Percentiles rank a stretch among this genome's conserved stretches.
phyloP scores from a whole-genome alignment of 2,797 vertebrate genomes.

The Hylomyscus alleni region DNA sequence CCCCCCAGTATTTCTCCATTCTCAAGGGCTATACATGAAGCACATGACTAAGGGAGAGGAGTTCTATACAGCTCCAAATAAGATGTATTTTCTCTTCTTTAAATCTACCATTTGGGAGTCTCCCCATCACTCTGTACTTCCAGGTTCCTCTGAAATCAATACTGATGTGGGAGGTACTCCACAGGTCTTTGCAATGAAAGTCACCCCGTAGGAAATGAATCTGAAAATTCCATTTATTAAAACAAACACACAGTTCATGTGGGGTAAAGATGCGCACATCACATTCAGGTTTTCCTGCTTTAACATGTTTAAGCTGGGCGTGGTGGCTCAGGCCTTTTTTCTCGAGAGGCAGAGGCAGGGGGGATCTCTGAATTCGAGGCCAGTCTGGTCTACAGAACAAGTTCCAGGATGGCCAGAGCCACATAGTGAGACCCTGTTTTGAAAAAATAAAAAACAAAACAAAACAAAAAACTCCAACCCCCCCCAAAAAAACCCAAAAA shows the following conservation, averaged over 20 bases:
- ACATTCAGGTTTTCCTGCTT: constrained; percentile 83
- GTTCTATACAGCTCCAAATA: background rate
- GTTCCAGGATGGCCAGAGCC: background rate
- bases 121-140: background rate
- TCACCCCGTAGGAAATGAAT: constrained; percentile 85
- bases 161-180: background rate
- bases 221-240: constrained; percentile 90
- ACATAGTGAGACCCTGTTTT: background rate
- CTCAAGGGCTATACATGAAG: background rate
- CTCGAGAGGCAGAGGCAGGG: background rate
- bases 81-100: background rate
- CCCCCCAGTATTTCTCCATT: background rate
- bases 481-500: background rate
- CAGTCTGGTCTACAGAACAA: background rate
- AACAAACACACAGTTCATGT: constrained; percentile 88
- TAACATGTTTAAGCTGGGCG: constrained; percentile 8
- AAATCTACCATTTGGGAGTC: background rate
- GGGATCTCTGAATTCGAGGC: background rate
- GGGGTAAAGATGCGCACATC: constrained; percentile 87
- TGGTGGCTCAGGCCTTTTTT: background rate
- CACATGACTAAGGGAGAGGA: background rate
- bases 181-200: constrained; percentile 17
- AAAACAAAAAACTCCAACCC: background rate
- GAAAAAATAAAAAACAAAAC: background rate
- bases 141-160: background rate